phyloP scores from a whole-genome alignment of 2,113 vertebrate genomes.

The Felis catus region DNA sequence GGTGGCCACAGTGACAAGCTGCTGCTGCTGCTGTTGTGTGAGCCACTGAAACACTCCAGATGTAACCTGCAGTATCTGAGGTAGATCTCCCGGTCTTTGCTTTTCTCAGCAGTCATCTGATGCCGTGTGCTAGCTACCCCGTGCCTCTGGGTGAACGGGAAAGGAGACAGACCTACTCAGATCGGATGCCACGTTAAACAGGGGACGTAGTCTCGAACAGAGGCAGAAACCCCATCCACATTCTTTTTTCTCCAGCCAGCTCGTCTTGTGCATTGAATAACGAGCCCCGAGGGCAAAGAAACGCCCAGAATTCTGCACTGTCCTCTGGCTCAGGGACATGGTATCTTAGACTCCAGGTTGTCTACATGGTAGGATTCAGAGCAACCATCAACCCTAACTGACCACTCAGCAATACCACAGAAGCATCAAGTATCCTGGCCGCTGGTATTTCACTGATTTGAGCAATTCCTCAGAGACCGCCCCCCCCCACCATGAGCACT shows the following conservation, averaged over 20 bases:
- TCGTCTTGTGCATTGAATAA: neutral
- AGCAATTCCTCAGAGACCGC: no score
- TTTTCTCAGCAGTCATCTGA: neutral
- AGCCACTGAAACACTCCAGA: neutral
- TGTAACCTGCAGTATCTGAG: neutral
- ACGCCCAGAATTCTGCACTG: neutral
- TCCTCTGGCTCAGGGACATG: no score
- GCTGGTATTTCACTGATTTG: neutral
- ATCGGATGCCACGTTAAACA: fast-evolving
- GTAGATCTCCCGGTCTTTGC: fast-evolving
- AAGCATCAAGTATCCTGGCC: no score
- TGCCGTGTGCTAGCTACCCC: neutral
- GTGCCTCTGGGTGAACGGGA: no score
- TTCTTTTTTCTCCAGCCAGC: no score
- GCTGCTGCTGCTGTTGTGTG: neutral
- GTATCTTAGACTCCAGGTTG: neutral
- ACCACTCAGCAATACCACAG: neutral
- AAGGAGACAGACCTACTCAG: no score
- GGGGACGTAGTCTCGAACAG: neutral
- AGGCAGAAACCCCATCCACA: neutral
- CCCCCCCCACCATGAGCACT: fast-evolving
- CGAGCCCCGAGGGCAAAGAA: neutral
- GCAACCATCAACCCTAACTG: no score
- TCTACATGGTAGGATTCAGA: neutral
- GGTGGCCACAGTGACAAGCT: fast-evolving